Base-by-base conservation (phyloP, 2,797 vertebrate genomes). In the Enteromius radiatus region DNA sequence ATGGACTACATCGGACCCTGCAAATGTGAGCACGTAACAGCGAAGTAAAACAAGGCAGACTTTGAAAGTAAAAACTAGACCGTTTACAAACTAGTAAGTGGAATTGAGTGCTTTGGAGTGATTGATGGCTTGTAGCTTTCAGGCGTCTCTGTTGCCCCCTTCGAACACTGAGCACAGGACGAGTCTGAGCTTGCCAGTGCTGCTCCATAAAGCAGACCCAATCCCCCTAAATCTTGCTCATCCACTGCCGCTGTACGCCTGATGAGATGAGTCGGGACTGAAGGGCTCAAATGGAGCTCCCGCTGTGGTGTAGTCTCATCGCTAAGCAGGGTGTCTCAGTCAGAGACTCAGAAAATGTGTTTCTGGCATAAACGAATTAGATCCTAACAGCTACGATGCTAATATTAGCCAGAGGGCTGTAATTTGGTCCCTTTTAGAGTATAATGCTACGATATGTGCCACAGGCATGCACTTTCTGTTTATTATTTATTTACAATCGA, bases 1-100 rank as follows among this genome's bases (percentile, higher is more conserved):
- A 92, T 99, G 80, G 98, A 99, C 94, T 99, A 99, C 94, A 97
- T 98, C 1, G 98, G 98, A 78, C 94, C 98, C 86, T 99, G 98
- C 96, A 99, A 99, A 97, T 91, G 98, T 99, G 91, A 96, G 96
- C 56, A 15, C 5, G 0, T 7, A 9, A 19, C 23, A 63, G 11
- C 47, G 41, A 3, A 70, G 26, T 3, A 49, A 68, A 38, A 54
- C 12, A n/a, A 77, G 38, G 31, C 28, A 52, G 41, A 33, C 21
- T 49, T 17, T 78, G 43, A 65, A 28, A 23, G n/a, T 31, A 78
- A 83, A 64, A 78, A 78, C 80, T 76, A 83, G 68, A 71, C 61
- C n/a, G 33, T 61, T 69, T 61, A 65, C 33, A 61, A 67, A 17
- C 33, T 38, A 49, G 36, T 36, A 38, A 67, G 74, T 15, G 63